These are phyloP conservation scores for Philopotamus ludificatus DNA, from an alignment of 1,140 invertebrate genomes.

Conservation along the genomic window DNA sequence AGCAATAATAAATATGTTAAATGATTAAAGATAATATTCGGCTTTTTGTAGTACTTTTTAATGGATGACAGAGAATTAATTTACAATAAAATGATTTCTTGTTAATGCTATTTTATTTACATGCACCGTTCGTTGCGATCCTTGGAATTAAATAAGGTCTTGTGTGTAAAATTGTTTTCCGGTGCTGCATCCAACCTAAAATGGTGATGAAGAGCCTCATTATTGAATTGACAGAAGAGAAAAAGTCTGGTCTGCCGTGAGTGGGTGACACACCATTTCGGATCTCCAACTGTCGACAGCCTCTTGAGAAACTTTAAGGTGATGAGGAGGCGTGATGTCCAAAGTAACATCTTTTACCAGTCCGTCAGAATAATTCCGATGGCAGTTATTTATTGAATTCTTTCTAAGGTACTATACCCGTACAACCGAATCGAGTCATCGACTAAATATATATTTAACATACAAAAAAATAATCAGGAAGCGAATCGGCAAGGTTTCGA, in stretches of 20 bases:
- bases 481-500: no score
- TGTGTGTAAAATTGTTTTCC: constrained; percentile 2
- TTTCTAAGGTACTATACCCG: neutral
- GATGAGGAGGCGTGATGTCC: constrained; percentile 12
- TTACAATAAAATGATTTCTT: constrained; percentile 17
- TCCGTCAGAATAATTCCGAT: constrained; percentile 6
- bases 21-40: neutral
- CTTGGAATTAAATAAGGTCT: neutral
- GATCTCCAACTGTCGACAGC: constrained; percentile 10
- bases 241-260: neutral
- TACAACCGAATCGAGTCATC: no score
- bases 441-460: no score
- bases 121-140: neutral
- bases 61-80: neutral
- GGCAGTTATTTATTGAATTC: neutral
- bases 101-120: constrained; percentile 11
- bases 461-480: no score
- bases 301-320: constrained; percentile 12
- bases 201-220: constrained; percentile 10
- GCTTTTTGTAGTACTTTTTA: constrained; percentile 18
- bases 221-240: constrained; percentile 12
- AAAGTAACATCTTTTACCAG: constrained; percentile 5
- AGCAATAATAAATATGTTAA: no score
- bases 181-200: neutral
- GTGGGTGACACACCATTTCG: constrained; percentile 11